phyloP scores from a whole-genome alignment of 2,888 invertebrate genomes.

The Scaptodrosophila latifasciaeformis region DNA sequence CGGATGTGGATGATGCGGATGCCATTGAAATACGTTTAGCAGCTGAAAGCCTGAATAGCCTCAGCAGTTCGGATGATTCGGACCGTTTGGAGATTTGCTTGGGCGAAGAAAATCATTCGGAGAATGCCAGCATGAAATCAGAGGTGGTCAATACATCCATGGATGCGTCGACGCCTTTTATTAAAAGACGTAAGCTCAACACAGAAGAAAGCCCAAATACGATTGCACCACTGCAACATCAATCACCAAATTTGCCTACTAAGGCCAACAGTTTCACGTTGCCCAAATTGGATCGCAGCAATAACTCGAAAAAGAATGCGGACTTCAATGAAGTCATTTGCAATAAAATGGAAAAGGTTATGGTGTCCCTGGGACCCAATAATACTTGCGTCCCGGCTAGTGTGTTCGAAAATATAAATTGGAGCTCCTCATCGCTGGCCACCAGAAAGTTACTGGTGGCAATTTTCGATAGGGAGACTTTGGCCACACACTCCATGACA shows the following conservation, averaged over 20 bases:
- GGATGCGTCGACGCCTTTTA: neutral
- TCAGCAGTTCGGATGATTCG: conserved; percentile 63
- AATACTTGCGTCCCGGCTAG: conserved; percentile 72
- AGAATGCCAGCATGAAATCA: neutral
- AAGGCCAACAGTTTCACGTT: neutral
- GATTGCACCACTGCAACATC: conserved; percentile 9
- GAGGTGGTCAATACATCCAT: neutral
- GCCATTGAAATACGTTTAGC: conserved; percentile 67
- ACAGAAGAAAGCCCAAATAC: conserved; percentile 3
- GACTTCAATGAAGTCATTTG: neutral
- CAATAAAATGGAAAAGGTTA: conserved; percentile 35
- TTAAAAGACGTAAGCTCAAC: conserved; percentile 51
- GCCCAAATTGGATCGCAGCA: neutral
- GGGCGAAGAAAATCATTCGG: conserved; percentile 34
- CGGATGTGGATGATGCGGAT: conserved; percentile 37
- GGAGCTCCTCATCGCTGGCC: conserved; percentile 77
- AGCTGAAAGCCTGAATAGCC: conserved; percentile 51
- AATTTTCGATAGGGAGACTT: conserved; percentile 77
- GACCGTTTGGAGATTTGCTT: conserved; percentile 67
- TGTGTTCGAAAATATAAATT: conserved; percentile 77
- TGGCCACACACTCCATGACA: conserved; percentile 80
- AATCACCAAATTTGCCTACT: neutral
- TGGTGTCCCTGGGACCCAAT: conserved; percentile 74
- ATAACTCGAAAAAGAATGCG: too few species aligned
- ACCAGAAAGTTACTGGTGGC: conserved; percentile 78